Base-by-base conservation (phyloP, 2,113 vertebrate genomes). In the Tachuris rubrigastra region DNA sequence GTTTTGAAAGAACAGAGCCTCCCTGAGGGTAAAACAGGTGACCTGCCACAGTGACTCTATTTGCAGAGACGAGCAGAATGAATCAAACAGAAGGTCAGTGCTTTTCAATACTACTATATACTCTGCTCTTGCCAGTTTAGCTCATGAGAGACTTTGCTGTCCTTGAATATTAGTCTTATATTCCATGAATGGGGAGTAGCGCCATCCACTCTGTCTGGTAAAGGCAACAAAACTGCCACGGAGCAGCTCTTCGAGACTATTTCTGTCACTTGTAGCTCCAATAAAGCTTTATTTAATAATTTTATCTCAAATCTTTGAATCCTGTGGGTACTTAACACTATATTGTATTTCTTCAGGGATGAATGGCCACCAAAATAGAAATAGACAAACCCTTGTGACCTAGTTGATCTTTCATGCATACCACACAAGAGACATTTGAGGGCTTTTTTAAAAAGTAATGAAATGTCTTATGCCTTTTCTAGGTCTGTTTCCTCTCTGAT, bases 11-110 rank as follows among this genome's bases (percentile, higher is more conserved):
- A 80, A 75, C 69, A 86, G 14, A 89, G 65, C 87, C 56, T 83
- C 96, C 55, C 24, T 35, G 33, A 78, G 87, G 85, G 92, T 89
- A 90, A 87, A 94, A 79, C 67, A 90, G 68, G 77, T 92, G 78
- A 73, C 52, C 37, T 75, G 44, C 56, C 85, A 47, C 33, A 37
- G 20, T 85, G 47, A 77, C 62, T 44, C 9, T 78, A 22, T 87
- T 83, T 91, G 67, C 78, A 93, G 79, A 68, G 47, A 75, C 35
- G 74, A 91, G n/a, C 50, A 75, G 73, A 89, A 75, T 0, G 1
- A 69, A 83, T 37, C 72, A 83, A 69, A 65, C 7, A 4, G 75
- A 76, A 90, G 18, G 8, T 90, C 41, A 65, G 65, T 33, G 18
- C 39, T 85, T 75, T 76, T 68, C 68, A 84, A 60, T 33, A 35